Base-by-base conservation (phyloP, 2,113 vertebrate species). In the Eretmochelys imbricata region DNA sequence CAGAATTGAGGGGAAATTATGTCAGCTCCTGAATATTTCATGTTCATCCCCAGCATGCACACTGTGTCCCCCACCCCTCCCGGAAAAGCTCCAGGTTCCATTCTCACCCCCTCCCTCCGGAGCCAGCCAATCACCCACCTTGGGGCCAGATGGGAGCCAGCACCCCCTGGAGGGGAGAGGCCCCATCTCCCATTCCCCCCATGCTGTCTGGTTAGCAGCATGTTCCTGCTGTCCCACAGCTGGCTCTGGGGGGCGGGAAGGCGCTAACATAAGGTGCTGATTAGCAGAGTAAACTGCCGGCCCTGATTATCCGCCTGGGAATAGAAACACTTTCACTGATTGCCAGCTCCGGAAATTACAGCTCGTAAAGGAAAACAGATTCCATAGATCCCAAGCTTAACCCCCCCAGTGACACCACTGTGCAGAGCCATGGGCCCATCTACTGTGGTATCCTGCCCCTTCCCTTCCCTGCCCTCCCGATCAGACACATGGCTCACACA, bases 331-430 rank as follows among this genome's bases (percentile, higher is more conserved):
- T 97, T 96, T 96, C 94, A 95, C 93, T 97, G 94, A 94, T 93
- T 96, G 93, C 94, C 92, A 89, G 84, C 81, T 91, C 91, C 85
- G 81, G 93, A 97, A 98, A 98, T 98, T 93, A 98, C 98, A 98
- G 98, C 98, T 98, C 98, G 98, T n/a, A 72, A 98, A 98, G 97
- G 97, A 84, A 72, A 89, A 80, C 51, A 84, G 80, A 76, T 62
- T 50, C 75, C 62, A 93, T 83, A 80, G n/a, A 72, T 53, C 42
- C 24, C 3, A 22, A 11, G 75, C 3, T 98, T 97, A 88, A 95
- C 85, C 87, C 97, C 97, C 97, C 96, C 86, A 91, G 29, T 6
- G 2, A 72, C 20, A 90, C 95, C 96, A 93, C 93, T 94, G 95
- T 38, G 65, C 42, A 46, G 72, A 24, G 35, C n/a, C 65, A 22